Evolutionary conservation across 2,888 invertebrate genomes (phyloP).

Genomic region (Athalia cordata): DNA sequence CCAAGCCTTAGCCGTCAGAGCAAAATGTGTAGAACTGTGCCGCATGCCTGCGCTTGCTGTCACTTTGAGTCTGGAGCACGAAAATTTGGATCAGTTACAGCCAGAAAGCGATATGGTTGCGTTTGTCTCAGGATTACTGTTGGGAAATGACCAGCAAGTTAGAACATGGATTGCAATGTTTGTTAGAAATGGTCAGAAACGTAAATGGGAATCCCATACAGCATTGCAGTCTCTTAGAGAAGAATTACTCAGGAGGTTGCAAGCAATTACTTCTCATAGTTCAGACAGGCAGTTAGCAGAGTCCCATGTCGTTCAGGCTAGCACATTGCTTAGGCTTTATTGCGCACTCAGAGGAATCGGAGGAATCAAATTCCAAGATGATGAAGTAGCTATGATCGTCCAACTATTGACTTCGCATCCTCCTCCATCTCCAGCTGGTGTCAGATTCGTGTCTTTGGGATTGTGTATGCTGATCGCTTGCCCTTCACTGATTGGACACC

Average conservation of each 20-base stretch:
- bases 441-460: slow-evolving; percentile 93
- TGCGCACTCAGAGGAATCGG: slow-evolving; percentile 95
- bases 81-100: slow-evolving; percentile 66
- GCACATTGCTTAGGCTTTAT: slow-evolving; percentile 91
- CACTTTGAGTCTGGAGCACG: slow-evolving; percentile 83
- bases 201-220: slow-evolving; percentile 85
- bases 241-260: slow-evolving; percentile 84
- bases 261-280: slow-evolving; percentile 79
- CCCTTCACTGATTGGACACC: slow-evolving; percentile 85
- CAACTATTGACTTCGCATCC: slow-evolving; percentile 92
- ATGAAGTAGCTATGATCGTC: slow-evolving; percentile 90
- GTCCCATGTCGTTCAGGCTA: slow-evolving; percentile 86
- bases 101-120: slow-evolving; percentile 80
- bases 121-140: slow-evolving; percentile 90
- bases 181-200: slow-evolving; percentile 89
- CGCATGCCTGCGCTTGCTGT: slow-evolving; percentile 93
- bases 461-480: slow-evolving; percentile 96
- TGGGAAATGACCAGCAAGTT: slow-evolving; percentile 92
- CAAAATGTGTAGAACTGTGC: slow-evolving; percentile 92
- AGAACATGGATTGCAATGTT: slow-evolving; percentile 96
- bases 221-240: slow-evolving; percentile 84
- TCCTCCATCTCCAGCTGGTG: slow-evolving; percentile 92
- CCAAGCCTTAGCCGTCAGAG: slow-evolving; percentile 88
- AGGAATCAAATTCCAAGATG: slow-evolving; percentile 94
- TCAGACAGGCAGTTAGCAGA: slow-evolving; percentile 79